Conservation (phyloP, 2,797 vertebrate genomes). For the Limnodromus scolopaceus region DNA sequence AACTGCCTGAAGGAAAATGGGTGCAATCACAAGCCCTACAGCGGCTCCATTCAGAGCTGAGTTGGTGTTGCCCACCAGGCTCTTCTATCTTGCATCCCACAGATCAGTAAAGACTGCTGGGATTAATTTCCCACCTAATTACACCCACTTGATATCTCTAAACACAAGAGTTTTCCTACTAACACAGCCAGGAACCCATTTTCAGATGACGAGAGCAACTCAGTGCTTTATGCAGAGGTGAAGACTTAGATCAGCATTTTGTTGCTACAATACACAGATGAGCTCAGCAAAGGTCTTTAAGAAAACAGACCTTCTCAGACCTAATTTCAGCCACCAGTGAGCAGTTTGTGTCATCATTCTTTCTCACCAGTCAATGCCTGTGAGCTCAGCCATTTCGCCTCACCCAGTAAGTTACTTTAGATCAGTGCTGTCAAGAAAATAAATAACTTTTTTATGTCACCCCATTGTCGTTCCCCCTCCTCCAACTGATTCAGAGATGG, state of each 20-base stretch:
- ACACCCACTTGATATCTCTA: neutral
- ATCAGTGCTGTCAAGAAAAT: neutral
- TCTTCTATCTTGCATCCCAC: neutral
- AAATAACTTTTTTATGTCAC: constrained; percentile 6
- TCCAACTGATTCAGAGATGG: fast-evolving
- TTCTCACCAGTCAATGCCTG: neutral
- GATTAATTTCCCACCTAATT: neutral
- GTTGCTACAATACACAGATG: neutral
- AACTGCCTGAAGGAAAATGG: neutral
- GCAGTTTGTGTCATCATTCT: constrained; percentile 1
- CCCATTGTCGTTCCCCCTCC: neutral
- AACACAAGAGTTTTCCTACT: neutral
- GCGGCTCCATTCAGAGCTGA: neutral
- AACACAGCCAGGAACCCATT: neutral
- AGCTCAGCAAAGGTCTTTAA: constrained; percentile 33
- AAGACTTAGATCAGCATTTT: neutral
- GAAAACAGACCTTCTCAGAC: constrained; percentile 1
- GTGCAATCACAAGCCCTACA: no score
- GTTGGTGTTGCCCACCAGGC: neutral
- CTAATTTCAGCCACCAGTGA: neutral
- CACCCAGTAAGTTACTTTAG: neutral
- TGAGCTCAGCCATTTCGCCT: constrained; percentile 30
- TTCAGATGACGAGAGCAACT: neutral
- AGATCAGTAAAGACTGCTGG: neutral
- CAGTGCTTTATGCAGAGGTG: neutral